Base-by-base conservation (phyloP, 2,113 vertebrate species). In the Seriola quinqueradiata region DNA sequence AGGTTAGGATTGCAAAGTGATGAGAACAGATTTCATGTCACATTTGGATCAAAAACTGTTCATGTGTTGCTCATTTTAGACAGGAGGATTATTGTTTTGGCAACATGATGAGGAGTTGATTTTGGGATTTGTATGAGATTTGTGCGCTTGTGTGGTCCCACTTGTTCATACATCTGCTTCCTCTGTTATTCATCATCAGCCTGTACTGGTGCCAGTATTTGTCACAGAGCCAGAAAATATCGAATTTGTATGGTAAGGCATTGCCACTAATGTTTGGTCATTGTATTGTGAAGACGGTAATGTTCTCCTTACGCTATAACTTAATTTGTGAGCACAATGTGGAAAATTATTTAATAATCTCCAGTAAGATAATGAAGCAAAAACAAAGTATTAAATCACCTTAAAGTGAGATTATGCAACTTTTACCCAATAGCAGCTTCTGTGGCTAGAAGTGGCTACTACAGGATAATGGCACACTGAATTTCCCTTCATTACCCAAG, bases 111-210 rank as follows among this genome's bases (percentile, higher is more conserved):
- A 9, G 42, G 23, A 70, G 19, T 50, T 69, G 1, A 60, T 52
- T 14, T 42, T 80, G 36, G 65, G 61, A 73, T 81, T 46, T 73
- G 44, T 64, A 59, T 63, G 42, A 55, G 21, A 54, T 42, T 52
- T 38, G 1, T 61, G 46, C 0, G 3, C 34, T 34, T 72, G 52
- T 82, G 82, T 81, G 80, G 70, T 83, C 60, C 12, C 36, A 68
- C 5, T 79, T 48, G 57, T 32, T 70, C 55, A 65, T 55, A 85
- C 64, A 91, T 81, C 81, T 85, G 82, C 63, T 75, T 50, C 79
- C 61, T 68, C 58, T 59, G 46, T 76, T 73, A 58, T 72, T 70
- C 32, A 42, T 72, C 58, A 70, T 38, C 28, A 16, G 25, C 19
- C 34, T 64, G 44, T 40, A 5, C 12, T 38, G 16, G 11, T 34